Percentiles rank a stretch among this genome's conserved stretches.
These are phyloP conservation scores for Phyllopteryx taeniolatus DNA, from an alignment of 2,113 vertebrate genomes.

Conservation along the genomic window DNA sequence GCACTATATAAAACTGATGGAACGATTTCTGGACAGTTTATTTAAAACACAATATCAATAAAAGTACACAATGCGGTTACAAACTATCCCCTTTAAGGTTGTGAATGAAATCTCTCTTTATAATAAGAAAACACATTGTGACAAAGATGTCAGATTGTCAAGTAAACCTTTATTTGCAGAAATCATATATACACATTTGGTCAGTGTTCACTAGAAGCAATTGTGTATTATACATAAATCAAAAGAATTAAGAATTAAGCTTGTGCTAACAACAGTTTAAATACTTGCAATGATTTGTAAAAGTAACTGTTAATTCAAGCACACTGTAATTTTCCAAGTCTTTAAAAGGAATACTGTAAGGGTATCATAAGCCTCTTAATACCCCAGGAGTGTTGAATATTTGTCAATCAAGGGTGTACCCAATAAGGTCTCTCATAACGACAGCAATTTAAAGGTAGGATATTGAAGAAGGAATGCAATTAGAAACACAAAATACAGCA, in stretches of 20 bases:
- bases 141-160: conserved; percentile 19
- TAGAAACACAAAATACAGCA: conserved; percentile 24
- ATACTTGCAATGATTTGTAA: conserved; percentile 28
- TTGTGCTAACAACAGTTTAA: conserved; percentile 35
- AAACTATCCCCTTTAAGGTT: no score
- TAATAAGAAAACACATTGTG: conserved; percentile 1
- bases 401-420: conserved; percentile 18
- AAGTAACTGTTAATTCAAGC: conserved; percentile 1
- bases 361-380: conserved; percentile 20
- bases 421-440: conserved; percentile 18
- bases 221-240: conserved; percentile 48
- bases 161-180: conserved; percentile 63
- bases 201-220: conserved; percentile 37
- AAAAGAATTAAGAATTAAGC: conserved; percentile 39
- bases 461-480: conserved; percentile 31
- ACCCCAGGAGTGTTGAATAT: conserved; percentile 15
- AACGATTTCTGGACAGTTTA: no score
- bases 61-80: no score
- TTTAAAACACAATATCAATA: no score
- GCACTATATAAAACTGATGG: no score
- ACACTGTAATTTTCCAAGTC: conserved; percentile 25
- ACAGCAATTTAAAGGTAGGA: conserved; percentile 23
- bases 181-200: conserved; percentile 46
- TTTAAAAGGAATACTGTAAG: conserved; percentile 22
- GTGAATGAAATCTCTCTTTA: neutral